Evolutionary conservation across 2,113 vertebrate species (phyloP).

Genomic region (Apistogramma diplotaenia): DNA sequence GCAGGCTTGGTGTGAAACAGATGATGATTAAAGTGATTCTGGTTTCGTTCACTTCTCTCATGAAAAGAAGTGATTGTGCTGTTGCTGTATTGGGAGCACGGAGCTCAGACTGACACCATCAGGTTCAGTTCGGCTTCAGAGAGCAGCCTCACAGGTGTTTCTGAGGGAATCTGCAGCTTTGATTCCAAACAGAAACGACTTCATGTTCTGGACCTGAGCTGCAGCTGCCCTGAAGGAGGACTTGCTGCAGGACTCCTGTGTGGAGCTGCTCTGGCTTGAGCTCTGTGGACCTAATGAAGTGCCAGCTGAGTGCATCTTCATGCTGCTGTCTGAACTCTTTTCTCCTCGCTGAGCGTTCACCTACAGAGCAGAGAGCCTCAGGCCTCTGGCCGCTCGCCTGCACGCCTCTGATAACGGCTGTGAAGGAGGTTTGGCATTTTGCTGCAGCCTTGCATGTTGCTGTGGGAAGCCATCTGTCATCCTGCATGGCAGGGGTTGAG

Average conservation of each 20-base stretch:
- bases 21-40: neutral
- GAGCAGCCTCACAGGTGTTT: neutral
- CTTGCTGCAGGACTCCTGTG: neutral
- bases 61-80: too few species aligned
- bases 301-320: neutral
- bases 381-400: neutral
- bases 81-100: too few species aligned
- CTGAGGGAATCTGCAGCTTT: neutral
- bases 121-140: neutral
- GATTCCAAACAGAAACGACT: neutral
- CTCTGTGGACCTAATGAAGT: neutral
- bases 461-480: constrained; percentile 38
- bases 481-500: neutral
- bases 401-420: neutral
- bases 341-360: neutral
- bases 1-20: neutral
- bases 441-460: neutral
- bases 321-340: neutral
- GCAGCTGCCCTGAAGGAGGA: too few species aligned
- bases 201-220: neutral
- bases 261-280: neutral
- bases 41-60: too few species aligned
- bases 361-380: neutral
- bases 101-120: too few species aligned
- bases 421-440: constrained; percentile 20